Base-by-base conservation (phyloP, 2,113 vertebrate genomes). In the Uria aalge region DNA sequence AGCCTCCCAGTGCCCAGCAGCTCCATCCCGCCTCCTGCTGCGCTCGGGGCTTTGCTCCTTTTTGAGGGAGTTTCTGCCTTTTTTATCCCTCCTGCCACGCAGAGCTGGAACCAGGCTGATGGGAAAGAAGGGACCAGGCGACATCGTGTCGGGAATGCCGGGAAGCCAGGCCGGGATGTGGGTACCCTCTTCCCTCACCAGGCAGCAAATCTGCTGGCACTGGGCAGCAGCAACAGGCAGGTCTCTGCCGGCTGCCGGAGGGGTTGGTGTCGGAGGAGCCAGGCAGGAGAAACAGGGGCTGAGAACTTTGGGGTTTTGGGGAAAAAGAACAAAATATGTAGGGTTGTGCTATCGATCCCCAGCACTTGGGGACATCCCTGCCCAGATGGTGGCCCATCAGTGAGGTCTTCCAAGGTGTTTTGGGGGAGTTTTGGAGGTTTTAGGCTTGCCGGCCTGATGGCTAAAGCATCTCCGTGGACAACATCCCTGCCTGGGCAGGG, bases 241-340 rank as follows among this genome's bases (percentile, higher is more conserved):
- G 8, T 26, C 60, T 3, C 0, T 24, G 59, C 66, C 5, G 1
- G 8, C 20, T 48, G 56, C 71, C 9, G 3, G 21, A 21, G 55
- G 21, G 18, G 7, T 23, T 40, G 0, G 0, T 17, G 62, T 6
- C 24, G 66, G 56, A 67, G 48, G 15, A 79, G 52, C 30, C 9
- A 0, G 2, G 38, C 5, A 18, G 68, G 48, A 69, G 48, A 57
- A 86, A 43, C 0, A 1, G 17, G n/a, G 60, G 38, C 57, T 29
- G 26, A 30, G 57, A 76, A 16, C 23, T 41, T 66, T 1, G 32
- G 4, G 0, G 17, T 57, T 30, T 11, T 38, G n/a, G 27, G 12
- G 1, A 1, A 1, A 15, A 43, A 34, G 20, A 32, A 16, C 52
- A 26, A 29, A 4, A 6, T 23, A 0, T 0, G 0, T 2, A 9